A percentile compares a stretch with the other conserved stretches of the same genome.
phyloP scores from a whole-genome alignment of 2,888 invertebrate genomes.

The Phengaris arion region DNA sequence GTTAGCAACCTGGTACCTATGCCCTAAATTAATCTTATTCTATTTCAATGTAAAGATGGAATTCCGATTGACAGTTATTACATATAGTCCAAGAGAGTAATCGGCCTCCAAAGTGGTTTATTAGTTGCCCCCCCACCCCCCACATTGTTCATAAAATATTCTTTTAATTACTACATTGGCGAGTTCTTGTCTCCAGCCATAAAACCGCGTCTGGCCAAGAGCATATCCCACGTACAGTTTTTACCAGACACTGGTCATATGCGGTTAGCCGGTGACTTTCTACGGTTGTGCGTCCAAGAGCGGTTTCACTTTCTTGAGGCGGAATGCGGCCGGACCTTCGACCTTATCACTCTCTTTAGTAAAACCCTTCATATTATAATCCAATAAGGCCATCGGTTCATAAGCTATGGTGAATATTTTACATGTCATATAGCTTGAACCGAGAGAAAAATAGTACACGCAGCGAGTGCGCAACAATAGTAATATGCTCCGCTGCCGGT shows the following conservation, averaged over 20 bases:
- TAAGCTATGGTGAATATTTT: not conserved
- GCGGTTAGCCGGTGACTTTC: slow-evolving; percentile 70
- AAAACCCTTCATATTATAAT: not conserved
- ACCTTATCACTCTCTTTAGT: slow-evolving; percentile 55
- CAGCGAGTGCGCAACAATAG: slow-evolving; percentile 1
- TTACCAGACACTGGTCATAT: slow-evolving; percentile 66
- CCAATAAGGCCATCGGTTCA: not conserved
- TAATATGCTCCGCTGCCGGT: not conserved
- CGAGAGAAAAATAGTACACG: not conserved
- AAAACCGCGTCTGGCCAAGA: not conserved
- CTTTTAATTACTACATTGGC: no score
- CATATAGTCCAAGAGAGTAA: no score
- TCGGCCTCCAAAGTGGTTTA: no score
- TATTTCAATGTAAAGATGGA: no score
- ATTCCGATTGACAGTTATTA: no score
- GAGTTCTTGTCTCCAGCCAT: not conserved
- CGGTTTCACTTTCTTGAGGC: slow-evolving; percentile 76
- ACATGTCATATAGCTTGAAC: not conserved
- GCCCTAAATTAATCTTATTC: no score
- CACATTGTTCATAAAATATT: no score
- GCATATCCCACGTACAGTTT: slow-evolving; percentile 50
- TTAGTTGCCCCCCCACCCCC: no score
- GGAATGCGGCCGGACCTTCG: slow-evolving; percentile 78
- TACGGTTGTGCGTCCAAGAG: slow-evolving; percentile 66
- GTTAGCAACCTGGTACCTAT: no score